A percentile compares a stretch with the other conserved stretches of the same genome.
These are phyloP conservation scores for Equus quagga DNA, from an alignment of 2,113 vertebrate genomes.

Conservation along the genomic window DNA sequence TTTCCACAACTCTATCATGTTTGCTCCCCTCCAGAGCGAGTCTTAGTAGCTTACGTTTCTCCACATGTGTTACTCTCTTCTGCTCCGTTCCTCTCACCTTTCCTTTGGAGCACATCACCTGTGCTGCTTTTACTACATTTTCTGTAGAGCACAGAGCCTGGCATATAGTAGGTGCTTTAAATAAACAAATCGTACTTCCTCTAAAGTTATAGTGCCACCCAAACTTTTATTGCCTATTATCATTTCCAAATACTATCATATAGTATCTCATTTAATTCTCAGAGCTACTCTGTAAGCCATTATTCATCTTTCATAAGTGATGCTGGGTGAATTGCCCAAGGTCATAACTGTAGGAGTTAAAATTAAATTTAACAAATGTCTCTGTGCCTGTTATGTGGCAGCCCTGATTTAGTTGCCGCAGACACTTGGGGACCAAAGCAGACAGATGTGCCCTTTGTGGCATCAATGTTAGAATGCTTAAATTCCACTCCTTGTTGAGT, in stretches of 20 bases:
- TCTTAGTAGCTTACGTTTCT: not conserved
- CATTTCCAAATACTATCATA: not conserved
- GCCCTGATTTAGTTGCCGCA: not conserved
- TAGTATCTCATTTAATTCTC: slow-evolving; percentile 31
- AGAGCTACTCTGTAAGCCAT: not conserved
- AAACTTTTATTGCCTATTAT: not conserved
- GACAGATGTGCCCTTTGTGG: not conserved
- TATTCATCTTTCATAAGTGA: slow-evolving; percentile 38
- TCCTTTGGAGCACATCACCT: not conserved
- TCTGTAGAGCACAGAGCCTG: not conserved
- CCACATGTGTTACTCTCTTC: not conserved
- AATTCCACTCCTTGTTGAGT: not conserved
- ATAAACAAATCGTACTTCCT: not conserved
- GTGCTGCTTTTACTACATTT: not conserved
- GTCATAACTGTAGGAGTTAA: not conserved
- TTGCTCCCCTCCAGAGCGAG: not conserved
- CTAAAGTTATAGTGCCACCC: not conserved
- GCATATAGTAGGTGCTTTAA: not conserved
- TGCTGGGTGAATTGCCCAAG: not conserved
- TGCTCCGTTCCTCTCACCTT: not conserved
- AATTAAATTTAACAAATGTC: not conserved
- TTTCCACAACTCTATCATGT: not conserved
- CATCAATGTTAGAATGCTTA: not conserved
- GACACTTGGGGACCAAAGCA: not conserved
- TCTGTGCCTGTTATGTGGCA: not conserved